phyloP scores from a whole-genome alignment of 1,140 invertebrate genomes.

The Sycobia sp. region DNA sequence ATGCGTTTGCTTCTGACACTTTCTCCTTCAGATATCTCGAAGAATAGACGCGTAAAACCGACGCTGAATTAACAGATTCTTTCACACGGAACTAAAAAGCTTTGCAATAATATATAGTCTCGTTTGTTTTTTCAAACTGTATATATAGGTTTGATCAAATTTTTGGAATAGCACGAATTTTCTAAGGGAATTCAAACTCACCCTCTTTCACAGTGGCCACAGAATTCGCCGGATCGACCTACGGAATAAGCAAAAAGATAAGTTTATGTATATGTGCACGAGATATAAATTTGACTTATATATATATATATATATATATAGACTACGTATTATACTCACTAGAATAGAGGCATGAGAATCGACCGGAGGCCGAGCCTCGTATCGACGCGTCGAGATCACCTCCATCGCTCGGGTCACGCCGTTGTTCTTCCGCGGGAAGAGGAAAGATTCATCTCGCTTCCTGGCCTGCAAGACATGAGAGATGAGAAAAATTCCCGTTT shows the following conservation, averaged over 20 bases:
- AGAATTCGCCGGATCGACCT: conserved; percentile 61
- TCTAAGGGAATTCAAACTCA: no score
- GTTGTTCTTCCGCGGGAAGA: no score
- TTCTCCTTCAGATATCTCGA: no score
- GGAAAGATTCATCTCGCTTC: conserved; percentile 32
- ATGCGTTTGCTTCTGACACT: no score
- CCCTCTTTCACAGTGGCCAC: conserved; percentile 63
- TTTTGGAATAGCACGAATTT: no score
- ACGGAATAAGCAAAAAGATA: conserved; percentile 35
- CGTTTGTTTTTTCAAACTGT: no score
- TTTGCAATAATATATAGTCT: no score
- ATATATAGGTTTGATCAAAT: no score
- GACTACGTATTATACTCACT: conserved; percentile 42
- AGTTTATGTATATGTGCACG: background rate
- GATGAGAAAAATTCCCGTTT: conserved; percentile 26
- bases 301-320: no score
- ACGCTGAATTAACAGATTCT: no score
- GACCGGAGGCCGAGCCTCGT: conserved; percentile 52
- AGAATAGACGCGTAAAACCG: no score
- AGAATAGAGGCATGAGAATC: conserved; percentile 47
- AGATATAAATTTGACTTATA: background rate
- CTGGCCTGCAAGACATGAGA: conserved; percentile 22
- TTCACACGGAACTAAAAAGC: no score
- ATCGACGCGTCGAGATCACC: conserved; percentile 57
- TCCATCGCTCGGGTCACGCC: conserved; percentile 46